Conservation (phyloP, 2,113 vertebrate genomes). For the Apteryx owenii region DNA sequence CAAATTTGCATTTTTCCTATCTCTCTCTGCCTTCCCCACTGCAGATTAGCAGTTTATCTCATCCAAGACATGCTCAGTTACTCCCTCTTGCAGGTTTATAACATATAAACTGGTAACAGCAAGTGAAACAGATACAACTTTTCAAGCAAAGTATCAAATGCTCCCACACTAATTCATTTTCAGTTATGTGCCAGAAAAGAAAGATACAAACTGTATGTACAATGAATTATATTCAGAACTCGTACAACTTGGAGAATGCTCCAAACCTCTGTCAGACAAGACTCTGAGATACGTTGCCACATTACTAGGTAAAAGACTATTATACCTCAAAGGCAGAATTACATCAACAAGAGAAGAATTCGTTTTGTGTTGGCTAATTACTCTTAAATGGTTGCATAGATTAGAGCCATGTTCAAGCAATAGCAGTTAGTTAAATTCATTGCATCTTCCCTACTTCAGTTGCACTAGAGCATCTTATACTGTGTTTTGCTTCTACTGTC, state of each 20-base stretch:
- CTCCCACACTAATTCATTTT: neutral
- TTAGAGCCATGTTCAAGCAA: neutral
- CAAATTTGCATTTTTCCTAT: neutral
- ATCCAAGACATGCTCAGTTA: neutral
- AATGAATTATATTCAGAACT: neutral
- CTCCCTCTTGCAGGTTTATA: neutral
- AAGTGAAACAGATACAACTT: neutral
- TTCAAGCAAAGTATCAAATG: neutral
- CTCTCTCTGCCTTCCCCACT: neutral
- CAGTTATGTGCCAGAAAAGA: neutral
- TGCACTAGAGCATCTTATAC: rapidly evolving
- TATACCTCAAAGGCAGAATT: no score
- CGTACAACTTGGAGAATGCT: neutral
- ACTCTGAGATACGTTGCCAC: neutral
- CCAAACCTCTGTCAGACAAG: neutral
- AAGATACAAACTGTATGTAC: neutral
- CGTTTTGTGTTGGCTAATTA: neutral
- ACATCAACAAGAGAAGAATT: neutral
- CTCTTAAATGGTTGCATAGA: neutral
- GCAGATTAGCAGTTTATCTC: neutral
- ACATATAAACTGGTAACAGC: neutral
- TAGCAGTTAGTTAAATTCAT: neutral
- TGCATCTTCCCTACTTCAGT: neutral
- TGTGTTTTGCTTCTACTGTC: neutral
- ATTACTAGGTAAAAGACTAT: no score